Evolutionary conservation across 2,888 invertebrate species (phyloP), one percentile per base, ranked within the genome.

Genomic region (Drosophila hawaiiensis): DNA sequence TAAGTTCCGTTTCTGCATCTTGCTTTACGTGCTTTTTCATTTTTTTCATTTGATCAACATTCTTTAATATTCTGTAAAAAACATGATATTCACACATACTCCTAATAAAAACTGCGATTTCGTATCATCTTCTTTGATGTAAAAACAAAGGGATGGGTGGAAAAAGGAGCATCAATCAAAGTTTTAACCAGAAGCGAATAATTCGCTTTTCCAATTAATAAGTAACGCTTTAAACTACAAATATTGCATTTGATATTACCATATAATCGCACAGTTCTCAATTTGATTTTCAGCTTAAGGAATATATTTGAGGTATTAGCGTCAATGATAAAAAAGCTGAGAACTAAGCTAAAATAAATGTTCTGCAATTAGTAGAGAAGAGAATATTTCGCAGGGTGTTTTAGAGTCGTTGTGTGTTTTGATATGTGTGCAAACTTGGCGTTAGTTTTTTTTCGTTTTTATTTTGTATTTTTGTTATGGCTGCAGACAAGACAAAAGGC

Each of bases 391-490:
- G 37, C 22, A 68, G 76, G 29, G 80, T 63, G 53, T 64, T 31
- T 29, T 3, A 0, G 6, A 41, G 64, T 71, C 72, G 35, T 33
- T 29, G 33, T 19, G 10, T n/a, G 16, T 9, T 37, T 35, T 33
- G 33, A 28, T 61, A 47, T 69, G 64, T 60, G 56, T 60, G 59
- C 49, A 58, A 68, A 74, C 60, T 68, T 52, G 69, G 19, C 35
- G 54, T 29, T 73, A 33, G 62, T 68, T 73, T 66, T 41, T 68
- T 67, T 54, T 3, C 12, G 56, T 73, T 69, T 68, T 71, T 83
- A 73, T 85, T 35, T 1, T 55, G 54, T 72, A 59, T 79, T 76
- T 69, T 72, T 84, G 78, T 83, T 89, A 72, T 82, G 80, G 72
- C 68, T 71, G 68, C 60, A 50, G 63, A 78, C 66, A 54, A 47